Evolutionary conservation across 1,140 invertebrate species (phyloP), one percentile per base, ranked within the genome.

Genomic region (Rhyacophila brunnea): DNA sequence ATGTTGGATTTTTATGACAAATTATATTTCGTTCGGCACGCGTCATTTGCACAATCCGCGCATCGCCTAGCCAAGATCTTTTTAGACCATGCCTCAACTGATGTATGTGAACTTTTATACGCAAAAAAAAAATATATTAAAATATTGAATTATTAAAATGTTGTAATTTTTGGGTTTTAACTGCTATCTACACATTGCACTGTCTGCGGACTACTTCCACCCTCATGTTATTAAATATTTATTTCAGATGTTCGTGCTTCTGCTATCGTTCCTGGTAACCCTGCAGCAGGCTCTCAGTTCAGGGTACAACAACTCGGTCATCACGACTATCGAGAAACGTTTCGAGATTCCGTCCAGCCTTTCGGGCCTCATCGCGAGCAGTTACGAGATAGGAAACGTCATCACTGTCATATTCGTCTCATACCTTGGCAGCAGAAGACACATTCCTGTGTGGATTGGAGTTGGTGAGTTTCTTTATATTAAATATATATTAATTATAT

Each of bases 401-500:
- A 90, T 95, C 65, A 95, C 95, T 6, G 93, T 96, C 46, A 93
- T 97, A 68, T 96, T 97, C 75, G 93, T 97, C 53, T 94, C 91
- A 68, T 97, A 96, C 74, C 85, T 96, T 66, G 94, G 93, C 42
- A 93, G 91, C 65, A 81, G 92, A 47, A 80, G 93, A 55, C 92
- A 96, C 72, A 96, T 96, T 70, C 94, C 94, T 28, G 90, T 92
- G 32, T 96, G 93, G 93, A 95, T 96, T 68, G 93, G 91, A 35
- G 88, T 93, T 57, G 91, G 91, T 89, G 75, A 80, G 75, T 69
- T 48, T 18, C 20, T 18, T 46, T n/a, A n/a, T n/a, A n/a, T n/a
- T n/a, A n/a, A n/a, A n/a, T n/a, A n/a, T n/a, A n/a, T n/a, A n/a
- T n/a, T n/a, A n/a, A n/a, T n/a, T n/a, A n/a, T n/a, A n/a, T n/a